Percentiles rank a stretch among this genome's conserved stretches.
Evolutionary conservation across 2,113 vertebrate genomes (phyloP).

Genomic region (Mirounga angustirostris): DNA sequence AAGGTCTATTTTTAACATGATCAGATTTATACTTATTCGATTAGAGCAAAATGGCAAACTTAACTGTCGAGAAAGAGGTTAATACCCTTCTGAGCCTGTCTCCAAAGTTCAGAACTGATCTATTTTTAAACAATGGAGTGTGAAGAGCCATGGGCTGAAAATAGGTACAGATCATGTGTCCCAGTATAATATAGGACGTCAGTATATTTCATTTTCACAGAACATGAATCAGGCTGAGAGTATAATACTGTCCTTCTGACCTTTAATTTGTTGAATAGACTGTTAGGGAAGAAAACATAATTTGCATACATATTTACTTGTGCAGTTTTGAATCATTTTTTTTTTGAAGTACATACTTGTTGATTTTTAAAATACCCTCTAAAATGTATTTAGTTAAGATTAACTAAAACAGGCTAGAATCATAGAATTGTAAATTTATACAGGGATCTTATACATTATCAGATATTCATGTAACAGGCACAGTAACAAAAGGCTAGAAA

Average conservation of each 20-base stretch:
- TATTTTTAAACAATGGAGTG: constrained; percentile 89
- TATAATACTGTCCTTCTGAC: constrained; percentile 82
- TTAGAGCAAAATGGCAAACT: constrained; percentile 81
- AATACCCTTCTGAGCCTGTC: constrained; percentile 88
- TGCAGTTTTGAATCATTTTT: constrained; percentile 22
- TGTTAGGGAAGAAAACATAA: constrained; percentile 37
- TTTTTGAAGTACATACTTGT: neutral
- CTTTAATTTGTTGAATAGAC: constrained; percentile 78
- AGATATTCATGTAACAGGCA: neutral
- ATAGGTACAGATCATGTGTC: constrained; percentile 90
- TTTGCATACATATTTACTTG: constrained; percentile 21
- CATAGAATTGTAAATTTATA: neutral
- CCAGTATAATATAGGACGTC: constrained; percentile 86
- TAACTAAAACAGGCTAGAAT: neutral
- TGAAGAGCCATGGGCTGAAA: constrained; percentile 87
- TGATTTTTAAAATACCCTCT: constrained; percentile 1
- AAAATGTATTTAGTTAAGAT: constrained; percentile 20
- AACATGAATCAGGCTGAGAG: constrained; percentile 82
- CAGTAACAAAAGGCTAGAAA: neutral
- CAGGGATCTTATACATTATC: neutral
- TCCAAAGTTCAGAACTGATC: constrained; percentile 88
- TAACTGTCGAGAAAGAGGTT: constrained; percentile 86
- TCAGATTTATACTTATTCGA: constrained; percentile 72
- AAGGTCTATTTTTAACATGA: constrained; percentile 71
- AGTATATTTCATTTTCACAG: constrained; percentile 87